phyloP scores from a whole-genome alignment of 2,888 invertebrate genomes.

The Volucella zonaria region DNA sequence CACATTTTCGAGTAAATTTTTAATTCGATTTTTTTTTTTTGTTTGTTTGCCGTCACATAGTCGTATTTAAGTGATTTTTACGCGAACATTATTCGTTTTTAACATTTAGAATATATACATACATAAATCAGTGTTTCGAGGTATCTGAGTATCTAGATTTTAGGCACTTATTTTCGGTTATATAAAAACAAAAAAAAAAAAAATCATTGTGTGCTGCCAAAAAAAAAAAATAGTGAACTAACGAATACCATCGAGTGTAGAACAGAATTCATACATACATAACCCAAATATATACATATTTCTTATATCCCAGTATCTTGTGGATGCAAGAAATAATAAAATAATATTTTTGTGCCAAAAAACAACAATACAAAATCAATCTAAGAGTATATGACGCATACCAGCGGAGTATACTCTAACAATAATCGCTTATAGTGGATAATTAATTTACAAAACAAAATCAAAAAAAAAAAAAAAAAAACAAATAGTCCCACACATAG shows the following conservation, averaged over 20 bases:
- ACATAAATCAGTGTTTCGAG: conserved; percentile 49
- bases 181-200: conserved; percentile 58
- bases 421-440: conserved; percentile 54
- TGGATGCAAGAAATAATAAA: conserved; percentile 38
- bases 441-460: conserved; percentile 35
- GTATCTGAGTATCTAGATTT: conserved; percentile 29
- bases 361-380: conserved; percentile 33
- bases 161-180: conserved; percentile 65
- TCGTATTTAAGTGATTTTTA: conserved; percentile 16
- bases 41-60: conserved; percentile 2
- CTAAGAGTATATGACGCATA: conserved; percentile 49
- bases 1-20: conserved; percentile 48
- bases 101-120: background rate
- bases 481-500: conserved; percentile 27
- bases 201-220: conserved; percentile 64
- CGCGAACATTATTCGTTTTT: conserved; percentile 33
- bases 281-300: conserved; percentile 43
- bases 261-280: conserved; percentile 36
- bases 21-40: conserved; percentile 33
- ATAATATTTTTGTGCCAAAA: conserved; percentile 30
- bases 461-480: background rate
- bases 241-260: conserved; percentile 52
- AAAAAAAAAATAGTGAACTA: conserved; percentile 52
- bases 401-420: conserved; percentile 32
- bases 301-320: conserved; percentile 52